These are phyloP conservation scores for Aegotheles bennettii DNA, from an alignment of 2,113 vertebrate species.

Conservation along the genomic window DNA sequence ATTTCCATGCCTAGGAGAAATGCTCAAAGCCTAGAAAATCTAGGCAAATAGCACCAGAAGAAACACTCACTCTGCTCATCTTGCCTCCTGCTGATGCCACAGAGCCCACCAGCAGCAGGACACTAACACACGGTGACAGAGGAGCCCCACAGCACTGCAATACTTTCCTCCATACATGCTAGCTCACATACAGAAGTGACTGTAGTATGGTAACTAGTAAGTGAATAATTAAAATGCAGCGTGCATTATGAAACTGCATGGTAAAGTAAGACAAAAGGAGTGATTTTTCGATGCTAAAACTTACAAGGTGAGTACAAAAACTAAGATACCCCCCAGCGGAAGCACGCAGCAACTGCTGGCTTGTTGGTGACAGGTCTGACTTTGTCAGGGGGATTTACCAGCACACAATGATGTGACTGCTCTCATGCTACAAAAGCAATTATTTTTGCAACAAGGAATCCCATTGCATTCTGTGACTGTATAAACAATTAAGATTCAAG, in stretches of 20 bases:
- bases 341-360: neutral
- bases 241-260: neutral
- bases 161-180: rapidly evolving
- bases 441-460: neutral
- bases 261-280: neutral
- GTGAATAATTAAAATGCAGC: neutral
- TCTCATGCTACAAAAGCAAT: neutral
- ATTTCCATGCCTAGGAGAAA: neutral
- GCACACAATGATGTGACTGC: neutral
- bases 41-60: neutral
- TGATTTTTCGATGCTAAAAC: neutral
- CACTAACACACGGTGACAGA: neutral
- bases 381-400: neutral
- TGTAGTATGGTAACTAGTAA: neutral
- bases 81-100: neutral
- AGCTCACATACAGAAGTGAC: neutral
- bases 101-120: neutral
- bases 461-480: neutral
- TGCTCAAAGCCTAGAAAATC: neutral
- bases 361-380: neutral
- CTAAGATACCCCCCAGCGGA: neutral
- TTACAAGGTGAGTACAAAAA: neutral
- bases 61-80: neutral
- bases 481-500: neutral
- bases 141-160: neutral